A percentile compares a stretch with the other conserved stretches of the same genome.
Conservation (phyloP, 23 tunicate species). For the Oikopleura dioica region DNA sequence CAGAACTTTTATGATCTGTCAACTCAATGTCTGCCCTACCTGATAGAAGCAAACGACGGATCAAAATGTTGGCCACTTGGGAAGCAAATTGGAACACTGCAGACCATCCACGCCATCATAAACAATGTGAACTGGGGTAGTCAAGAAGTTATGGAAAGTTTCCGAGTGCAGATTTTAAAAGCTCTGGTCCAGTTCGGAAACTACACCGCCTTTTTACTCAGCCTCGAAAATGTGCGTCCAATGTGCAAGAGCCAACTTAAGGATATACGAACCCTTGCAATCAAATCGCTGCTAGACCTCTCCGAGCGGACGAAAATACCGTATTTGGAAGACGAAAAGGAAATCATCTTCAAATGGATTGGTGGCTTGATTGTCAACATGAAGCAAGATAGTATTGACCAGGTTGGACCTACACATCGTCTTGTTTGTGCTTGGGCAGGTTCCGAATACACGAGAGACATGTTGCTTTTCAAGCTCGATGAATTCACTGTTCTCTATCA, state of each 20-base stretch:
- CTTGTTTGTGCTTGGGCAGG: neutral
- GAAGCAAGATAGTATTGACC: neutral
- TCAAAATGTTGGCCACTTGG: neutral
- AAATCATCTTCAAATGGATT: neutral
- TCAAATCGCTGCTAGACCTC: neutral
- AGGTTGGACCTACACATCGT: neutral
- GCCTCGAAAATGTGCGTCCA: neutral
- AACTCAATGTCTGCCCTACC: neutral
- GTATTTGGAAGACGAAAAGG: neutral
- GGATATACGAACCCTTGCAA: neutral
- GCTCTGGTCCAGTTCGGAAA: neutral
- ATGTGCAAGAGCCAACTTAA: neutral
- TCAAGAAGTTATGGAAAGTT: neutral
- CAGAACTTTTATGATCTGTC: neutral
- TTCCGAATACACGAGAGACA: neutral
- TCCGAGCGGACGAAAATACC: too few species aligned
- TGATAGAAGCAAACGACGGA: neutral
- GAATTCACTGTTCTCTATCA: neutral
- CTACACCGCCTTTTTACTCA: neutral
- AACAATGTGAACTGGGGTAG: neutral
- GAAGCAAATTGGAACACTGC: neutral
- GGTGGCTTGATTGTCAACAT: neutral
- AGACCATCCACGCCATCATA: neutral
- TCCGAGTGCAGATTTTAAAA: neutral
- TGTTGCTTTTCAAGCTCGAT: neutral